Percentiles rank a stretch among this genome's conserved stretches.
These are phyloP conservation scores for Tiphia femorata DNA, from an alignment of 2,888 invertebrate genomes.

Conservation along the genomic window DNA sequence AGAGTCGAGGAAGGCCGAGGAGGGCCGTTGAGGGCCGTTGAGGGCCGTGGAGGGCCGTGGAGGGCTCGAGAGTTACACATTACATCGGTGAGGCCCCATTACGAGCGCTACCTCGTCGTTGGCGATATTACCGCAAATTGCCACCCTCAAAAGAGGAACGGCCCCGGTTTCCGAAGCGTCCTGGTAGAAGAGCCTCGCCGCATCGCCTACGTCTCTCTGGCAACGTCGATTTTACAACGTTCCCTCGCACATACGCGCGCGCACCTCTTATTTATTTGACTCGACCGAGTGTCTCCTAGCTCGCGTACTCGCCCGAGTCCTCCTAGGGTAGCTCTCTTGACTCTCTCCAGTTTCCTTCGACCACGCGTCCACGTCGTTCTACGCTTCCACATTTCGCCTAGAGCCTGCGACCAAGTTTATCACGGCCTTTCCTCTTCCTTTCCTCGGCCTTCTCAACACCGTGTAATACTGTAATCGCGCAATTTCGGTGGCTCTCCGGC, in stretches of 20 bases:
- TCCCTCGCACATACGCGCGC: conserved; percentile 13
- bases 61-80: conserved; percentile 55
- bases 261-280: conserved; percentile 9
- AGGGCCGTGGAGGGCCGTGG: too few relatives aligned
- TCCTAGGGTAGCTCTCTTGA: not conserved
- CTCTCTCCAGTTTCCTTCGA: not conserved
- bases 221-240: conserved; percentile 56
- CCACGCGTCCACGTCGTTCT: conserved; percentile 7
- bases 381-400: conserved; percentile 7
- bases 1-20: not conserved
- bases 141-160: conserved; percentile 65
- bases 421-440: conserved; percentile 4
- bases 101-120: conserved; percentile 64
- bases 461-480: conserved; percentile 66
- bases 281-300: conserved; percentile 4
- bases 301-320: not conserved
- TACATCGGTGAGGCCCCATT: conserved; percentile 51
- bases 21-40: too few relatives aligned
- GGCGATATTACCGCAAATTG: conserved; percentile 68
- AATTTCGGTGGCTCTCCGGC: conserved; percentile 58
- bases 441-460: too few relatives aligned
- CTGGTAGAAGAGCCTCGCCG: conserved; percentile 41
- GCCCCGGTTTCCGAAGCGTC: conserved; percentile 34
- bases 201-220: conserved; percentile 50
- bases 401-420: too few relatives aligned